Evolutionary conservation across 2,113 vertebrate species (phyloP), one percentile per base, ranked within the genome.

Genomic region (Eira barbara): DNA sequence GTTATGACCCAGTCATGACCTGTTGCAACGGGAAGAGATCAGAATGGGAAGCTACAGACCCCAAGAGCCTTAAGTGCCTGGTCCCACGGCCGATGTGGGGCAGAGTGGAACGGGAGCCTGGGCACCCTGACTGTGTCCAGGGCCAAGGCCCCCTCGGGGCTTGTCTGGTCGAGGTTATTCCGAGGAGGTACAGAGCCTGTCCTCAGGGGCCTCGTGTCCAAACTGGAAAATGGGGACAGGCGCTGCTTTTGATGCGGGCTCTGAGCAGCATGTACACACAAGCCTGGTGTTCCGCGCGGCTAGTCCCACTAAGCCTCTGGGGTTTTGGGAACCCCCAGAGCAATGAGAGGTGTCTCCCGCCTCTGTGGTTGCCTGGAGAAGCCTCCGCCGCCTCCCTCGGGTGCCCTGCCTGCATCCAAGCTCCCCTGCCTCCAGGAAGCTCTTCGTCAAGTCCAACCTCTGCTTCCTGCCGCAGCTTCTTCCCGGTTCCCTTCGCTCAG

Each of bases 291-390:
- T 65, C 21, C 0, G 9, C 34, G 23, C 47, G 49, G 57, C 45
- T 57, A n/a, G 80, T 79, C 61, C 73, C 1, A 15, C 18, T 0
- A n/a, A 55, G 86, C 52, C 10, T 0, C 47, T 83, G 18, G 13
- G 71, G 71, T 27, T 42, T 47, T 15, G 3, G 0, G 69, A 84
- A 23, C 80, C 88, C 91, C 92, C 59, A 85, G 95, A 52, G 96
- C 67, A 42, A 29, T 0, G 65, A 86, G 74, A 74, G 86, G 39
- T 1, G 36, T 29, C 74, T 94, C 89, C 76, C 34, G 45, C 65
- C n/a, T 55, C 74, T 18, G 95, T 47, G 12, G 97, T 96, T 89
- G 97, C 96, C 83, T 90, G 69, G 93, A 93, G 96, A 92, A 95
- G 93, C 57, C 7, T 5, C 74, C 4, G 10, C 59, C 14, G 0